Evolutionary conservation across 1,140 invertebrate species (phyloP).

Genomic region (Bilobella aurantiaca): DNA sequence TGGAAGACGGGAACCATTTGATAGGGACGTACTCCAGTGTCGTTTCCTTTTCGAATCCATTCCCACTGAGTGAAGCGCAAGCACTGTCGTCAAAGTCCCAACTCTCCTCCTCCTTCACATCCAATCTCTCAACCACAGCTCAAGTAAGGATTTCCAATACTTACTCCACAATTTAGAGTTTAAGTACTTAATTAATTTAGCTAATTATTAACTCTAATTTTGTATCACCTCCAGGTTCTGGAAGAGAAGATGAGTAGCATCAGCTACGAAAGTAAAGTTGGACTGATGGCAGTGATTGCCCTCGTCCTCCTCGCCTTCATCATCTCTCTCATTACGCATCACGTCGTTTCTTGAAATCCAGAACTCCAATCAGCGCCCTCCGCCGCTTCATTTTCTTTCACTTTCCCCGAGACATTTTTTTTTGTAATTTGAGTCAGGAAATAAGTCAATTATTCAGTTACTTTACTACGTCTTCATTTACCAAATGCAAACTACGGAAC

Average conservation of each 20-base stretch:
- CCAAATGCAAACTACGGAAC: too few relatives aligned
- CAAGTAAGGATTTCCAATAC: too few relatives aligned
- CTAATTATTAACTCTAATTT: too few relatives aligned
- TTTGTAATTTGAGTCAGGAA: too few relatives aligned
- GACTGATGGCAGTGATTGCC: conserved; percentile 32
- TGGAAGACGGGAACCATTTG: conserved; percentile 12
- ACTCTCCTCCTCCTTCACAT: conserved; percentile 25
- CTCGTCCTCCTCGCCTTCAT: conserved; percentile 32
- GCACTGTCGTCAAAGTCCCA: conserved; percentile 12
- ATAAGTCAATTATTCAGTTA: too few relatives aligned
- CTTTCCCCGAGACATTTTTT: too few relatives aligned
- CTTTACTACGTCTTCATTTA: too few relatives aligned
- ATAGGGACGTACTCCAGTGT: conserved; percentile 32
- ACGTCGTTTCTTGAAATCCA: conserved; percentile 28
- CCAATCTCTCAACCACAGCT: conserved; percentile 22
- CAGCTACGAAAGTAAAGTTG: conserved; percentile 32
- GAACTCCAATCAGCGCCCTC: background rate
- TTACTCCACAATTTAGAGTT: too few relatives aligned
- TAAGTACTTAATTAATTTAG: too few relatives aligned
- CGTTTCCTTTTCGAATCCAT: conserved; percentile 26
- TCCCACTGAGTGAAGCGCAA: conserved; percentile 3
- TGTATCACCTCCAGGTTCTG: conserved; percentile 22
- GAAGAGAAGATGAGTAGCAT: conserved; percentile 32
- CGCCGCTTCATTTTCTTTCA: background rate
- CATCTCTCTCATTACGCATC: conserved; percentile 33